phyloP scores from a whole-genome alignment of 2,797 vertebrate genomes.

The Sparus aurata region DNA sequence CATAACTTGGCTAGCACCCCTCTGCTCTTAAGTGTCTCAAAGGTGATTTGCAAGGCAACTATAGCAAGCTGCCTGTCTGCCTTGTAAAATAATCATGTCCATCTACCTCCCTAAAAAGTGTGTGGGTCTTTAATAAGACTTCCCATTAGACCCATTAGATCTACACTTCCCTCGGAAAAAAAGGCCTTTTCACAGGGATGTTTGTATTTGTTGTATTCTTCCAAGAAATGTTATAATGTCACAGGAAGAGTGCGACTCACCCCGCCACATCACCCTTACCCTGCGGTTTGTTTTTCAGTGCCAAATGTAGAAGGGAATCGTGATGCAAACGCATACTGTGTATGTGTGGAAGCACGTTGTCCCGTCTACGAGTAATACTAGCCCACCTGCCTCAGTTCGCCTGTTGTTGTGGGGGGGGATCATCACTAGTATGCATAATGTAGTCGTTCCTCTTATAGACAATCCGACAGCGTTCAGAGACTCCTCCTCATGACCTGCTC shows the following conservation, averaged over 20 bases:
- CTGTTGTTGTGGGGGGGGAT: conserved; percentile 29
- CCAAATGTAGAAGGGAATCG: conserved; percentile 63
- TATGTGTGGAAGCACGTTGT: conserved; percentile 39
- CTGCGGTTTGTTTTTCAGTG: conserved; percentile 61
- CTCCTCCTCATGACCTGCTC: conserved; percentile 21
- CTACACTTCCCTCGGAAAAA: background rate
- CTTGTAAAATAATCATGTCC: conserved; percentile 66
- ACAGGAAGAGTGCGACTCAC: conserved; percentile 14
- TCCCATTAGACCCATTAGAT: conserved; percentile 23
- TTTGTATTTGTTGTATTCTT: conserved; percentile 31
- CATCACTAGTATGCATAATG: conserved; percentile 48
- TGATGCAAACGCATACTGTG: conserved; percentile 54
- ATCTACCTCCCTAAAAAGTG: conserved; percentile 73
- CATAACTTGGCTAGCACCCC: conserved; percentile 23
- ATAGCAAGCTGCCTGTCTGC: conserved; percentile 40
- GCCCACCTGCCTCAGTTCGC: conserved; percentile 40
- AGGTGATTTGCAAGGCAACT: conserved; percentile 54
- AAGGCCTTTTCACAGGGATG: conserved; percentile 22
- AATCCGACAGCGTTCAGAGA: conserved; percentile 62
- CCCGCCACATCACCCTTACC: background rate
- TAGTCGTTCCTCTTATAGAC: conserved; percentile 62
- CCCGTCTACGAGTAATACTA: conserved; percentile 30
- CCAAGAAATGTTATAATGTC: conserved; percentile 23
- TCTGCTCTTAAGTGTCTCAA: conserved; percentile 45
- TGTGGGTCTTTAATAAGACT: conserved; percentile 40